phyloP scores from a whole-genome alignment of 2,797 vertebrate species.

The Melanotaenia boesemani region DNA sequence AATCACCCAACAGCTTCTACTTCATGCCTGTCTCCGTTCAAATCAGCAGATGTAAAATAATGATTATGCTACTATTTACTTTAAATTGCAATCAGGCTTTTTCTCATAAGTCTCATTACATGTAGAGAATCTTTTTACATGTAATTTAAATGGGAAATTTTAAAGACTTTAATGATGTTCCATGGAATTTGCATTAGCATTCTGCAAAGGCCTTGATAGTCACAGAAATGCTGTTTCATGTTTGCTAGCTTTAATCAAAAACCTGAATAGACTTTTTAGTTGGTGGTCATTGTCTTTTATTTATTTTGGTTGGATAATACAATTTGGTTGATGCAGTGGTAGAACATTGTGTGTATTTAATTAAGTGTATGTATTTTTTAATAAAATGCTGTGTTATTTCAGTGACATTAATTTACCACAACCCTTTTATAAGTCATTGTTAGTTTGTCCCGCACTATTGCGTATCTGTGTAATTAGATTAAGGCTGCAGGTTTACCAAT shows the following conservation, averaged over 20 bases:
- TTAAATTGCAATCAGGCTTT: background rate
- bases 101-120: slow-evolving; percentile 40
- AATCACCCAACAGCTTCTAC: slow-evolving; percentile 20
- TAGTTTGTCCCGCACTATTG: background rate
- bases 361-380: background rate
- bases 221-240: background rate
- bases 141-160: background rate
- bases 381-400: background rate
- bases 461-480: background rate
- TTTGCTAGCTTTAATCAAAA: background rate
- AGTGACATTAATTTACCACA: background rate
- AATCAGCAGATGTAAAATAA: background rate
- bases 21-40: background rate
- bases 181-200: background rate
- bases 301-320: slow-evolving; percentile 1
- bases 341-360: background rate
- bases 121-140: slow-evolving; percentile 30
- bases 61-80: background rate
- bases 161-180: background rate
- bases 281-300: background rate
- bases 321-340: background rate
- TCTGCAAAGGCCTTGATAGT: background rate
- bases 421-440: background rate
- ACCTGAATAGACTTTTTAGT: background rate
- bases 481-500: background rate